These are phyloP conservation scores for Enhydra lutris DNA, from an alignment of 2,113 vertebrate species.

Conservation along the genomic window DNA sequence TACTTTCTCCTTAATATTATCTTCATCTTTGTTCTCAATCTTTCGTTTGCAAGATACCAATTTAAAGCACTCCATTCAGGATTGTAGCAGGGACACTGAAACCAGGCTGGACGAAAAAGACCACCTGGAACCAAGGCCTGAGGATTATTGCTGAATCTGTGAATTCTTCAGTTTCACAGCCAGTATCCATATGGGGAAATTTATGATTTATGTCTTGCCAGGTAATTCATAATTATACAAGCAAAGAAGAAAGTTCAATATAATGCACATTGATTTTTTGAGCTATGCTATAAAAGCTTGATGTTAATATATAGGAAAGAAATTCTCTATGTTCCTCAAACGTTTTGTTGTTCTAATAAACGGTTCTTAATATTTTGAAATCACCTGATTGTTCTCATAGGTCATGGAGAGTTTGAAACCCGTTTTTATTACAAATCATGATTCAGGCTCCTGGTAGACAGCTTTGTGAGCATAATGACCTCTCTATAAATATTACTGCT, in stretches of 20 bases:
- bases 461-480: not conserved
- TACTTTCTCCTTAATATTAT: not conserved
- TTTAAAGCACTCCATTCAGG: not conserved
- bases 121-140: not conserved
- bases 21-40: not conserved
- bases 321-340: constrained; percentile 5
- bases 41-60: not conserved
- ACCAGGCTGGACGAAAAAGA: not conserved
- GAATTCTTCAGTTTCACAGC: not conserved
- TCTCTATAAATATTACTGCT: constrained; percentile 12
- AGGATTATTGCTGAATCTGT: not conserved
- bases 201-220: not conserved
- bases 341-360: constrained; percentile 44
- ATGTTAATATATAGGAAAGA: constrained; percentile 33
- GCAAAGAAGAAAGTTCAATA: not conserved
- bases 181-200: not conserved
- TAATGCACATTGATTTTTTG: not conserved
- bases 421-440: not conserved
- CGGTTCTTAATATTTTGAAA: constrained; percentile 21
- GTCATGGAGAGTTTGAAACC: not conserved
- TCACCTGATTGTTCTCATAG: not conserved
- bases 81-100: not conserved
- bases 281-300: not conserved
- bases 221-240: constrained; percentile 34
- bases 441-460: constrained; percentile 10